Evolutionary conservation across 2,888 invertebrate genomes (phyloP).

Genomic region (Ornithoptera alexandrae): DNA sequence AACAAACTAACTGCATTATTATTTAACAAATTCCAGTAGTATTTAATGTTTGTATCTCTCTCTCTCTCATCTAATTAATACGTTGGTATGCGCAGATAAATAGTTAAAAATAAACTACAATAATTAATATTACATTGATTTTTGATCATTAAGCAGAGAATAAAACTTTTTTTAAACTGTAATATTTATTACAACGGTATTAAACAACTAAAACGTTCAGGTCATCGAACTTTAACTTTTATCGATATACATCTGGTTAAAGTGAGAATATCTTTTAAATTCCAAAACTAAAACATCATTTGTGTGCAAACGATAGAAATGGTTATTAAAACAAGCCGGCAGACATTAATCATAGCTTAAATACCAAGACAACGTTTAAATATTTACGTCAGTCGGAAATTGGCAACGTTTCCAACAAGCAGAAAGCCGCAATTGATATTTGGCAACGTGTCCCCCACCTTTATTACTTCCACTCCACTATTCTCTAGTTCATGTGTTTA

Average conservation of each 20-base stretch:
- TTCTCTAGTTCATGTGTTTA: neutral
- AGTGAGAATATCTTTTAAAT: neutral
- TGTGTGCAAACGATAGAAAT: neutral
- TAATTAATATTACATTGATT: no score
- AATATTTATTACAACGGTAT: no score
- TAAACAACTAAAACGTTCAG: neutral
- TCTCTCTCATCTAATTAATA: no score
- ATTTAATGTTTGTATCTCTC: no score
- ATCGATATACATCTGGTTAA: neutral
- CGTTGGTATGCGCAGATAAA: no score
- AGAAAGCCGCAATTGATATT: conserved; percentile 3
- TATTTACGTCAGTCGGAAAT: conserved; percentile 15
- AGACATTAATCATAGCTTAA: conserved; percentile 2
- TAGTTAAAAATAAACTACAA: no score
- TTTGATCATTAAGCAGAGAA: no score
- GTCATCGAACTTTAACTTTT: neutral
- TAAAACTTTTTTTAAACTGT: no score
- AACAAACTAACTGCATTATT: no score
- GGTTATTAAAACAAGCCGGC: no score
- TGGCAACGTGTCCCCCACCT: conserved; percentile 13
- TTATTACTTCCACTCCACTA: conserved; percentile 3
- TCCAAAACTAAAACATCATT: neutral
- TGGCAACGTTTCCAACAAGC: conserved; percentile 1
- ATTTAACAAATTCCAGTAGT: no score
- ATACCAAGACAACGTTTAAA: conserved; percentile 7